Evolutionary conservation across 2,888 invertebrate species (phyloP).

Genomic region (Apodemia mormo): DNA sequence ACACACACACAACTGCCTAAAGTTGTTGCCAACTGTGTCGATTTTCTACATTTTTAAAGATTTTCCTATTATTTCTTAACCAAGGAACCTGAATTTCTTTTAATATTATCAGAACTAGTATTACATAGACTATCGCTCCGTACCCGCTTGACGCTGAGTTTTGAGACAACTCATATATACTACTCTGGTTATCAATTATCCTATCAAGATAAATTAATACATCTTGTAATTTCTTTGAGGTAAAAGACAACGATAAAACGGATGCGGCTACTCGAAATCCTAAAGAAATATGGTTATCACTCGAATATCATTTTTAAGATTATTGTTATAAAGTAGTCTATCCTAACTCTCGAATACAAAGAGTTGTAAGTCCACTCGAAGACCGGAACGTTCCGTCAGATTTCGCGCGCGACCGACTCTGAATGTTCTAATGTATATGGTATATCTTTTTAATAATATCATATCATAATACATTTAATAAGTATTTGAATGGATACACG

Average conservation of each 20-base stretch:
- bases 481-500: constrained; percentile 48
- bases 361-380: constrained; percentile 59
- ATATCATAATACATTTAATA: constrained; percentile 61
- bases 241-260: constrained; percentile 50
- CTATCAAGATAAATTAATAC: constrained; percentile 20
- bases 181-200: too few relatives aligned
- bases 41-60: too few relatives aligned
- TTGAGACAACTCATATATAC: too few relatives aligned
- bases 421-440: constrained; percentile 61
- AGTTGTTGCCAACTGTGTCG: too few relatives aligned
- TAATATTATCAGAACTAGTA: too few relatives aligned
- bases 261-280: constrained; percentile 53
- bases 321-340: constrained; percentile 17
- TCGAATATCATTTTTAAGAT: constrained; percentile 29
- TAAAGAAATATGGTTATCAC: constrained; percentile 36
- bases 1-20: too few relatives aligned
- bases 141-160: too few relatives aligned
- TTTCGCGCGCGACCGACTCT: constrained; percentile 68
- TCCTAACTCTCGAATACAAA: constrained; percentile 34
- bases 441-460: constrained; percentile 77
- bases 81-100: too few relatives aligned
- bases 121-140: too few relatives aligned
- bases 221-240: neutral
- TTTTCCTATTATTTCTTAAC: too few relatives aligned
- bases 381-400: constrained; percentile 74